Percentiles rank a stretch among this genome's conserved stretches.
These are phyloP conservation scores for Drosophila sordidula DNA, from an alignment of 2,888 invertebrate genomes.

Conservation along the genomic window DNA sequence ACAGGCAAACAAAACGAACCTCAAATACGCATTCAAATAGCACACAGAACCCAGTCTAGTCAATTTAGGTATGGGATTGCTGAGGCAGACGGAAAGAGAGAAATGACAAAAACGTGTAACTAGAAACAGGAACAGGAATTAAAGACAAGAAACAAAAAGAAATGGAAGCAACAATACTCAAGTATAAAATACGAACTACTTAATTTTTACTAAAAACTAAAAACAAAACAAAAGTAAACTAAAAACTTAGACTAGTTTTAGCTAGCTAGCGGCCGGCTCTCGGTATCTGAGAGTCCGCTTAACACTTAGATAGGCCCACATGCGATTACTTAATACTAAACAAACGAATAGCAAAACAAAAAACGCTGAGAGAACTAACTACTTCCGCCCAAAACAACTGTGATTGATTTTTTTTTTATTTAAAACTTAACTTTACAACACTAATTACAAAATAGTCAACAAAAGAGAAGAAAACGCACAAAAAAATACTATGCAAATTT, in stretches of 20 bases:
- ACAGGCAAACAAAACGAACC: conserved; percentile 52
- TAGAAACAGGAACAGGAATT: conserved; percentile 33
- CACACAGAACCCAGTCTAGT: conserved; percentile 81
- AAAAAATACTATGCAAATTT: conserved; percentile 76
- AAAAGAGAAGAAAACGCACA: conserved; percentile 45
- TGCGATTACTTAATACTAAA: conserved; percentile 55
- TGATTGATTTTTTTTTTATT: conserved; percentile 81
- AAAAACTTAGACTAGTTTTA: conserved; percentile 44
- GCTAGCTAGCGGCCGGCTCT: conserved; percentile 43
- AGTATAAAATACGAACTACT: conserved; percentile 83
- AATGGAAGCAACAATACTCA: conserved; percentile 82
- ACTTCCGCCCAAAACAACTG: conserved; percentile 84
- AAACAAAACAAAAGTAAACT: conserved; percentile 10
- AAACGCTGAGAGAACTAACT: conserved; percentile 62
- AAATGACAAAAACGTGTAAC: conserved; percentile 38
- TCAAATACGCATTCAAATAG: conserved; percentile 63
- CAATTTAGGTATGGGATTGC: conserved; percentile 79
- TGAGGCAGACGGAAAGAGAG: conserved; percentile 31
- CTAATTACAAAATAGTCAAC: conserved; percentile 60
- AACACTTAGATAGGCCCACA: conserved; percentile 52
- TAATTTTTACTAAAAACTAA: conserved; percentile 54
- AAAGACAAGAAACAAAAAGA: conserved; percentile 30
- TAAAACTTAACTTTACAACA: conserved; percentile 56
- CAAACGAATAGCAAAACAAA: conserved; percentile 14
- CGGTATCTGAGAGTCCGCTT: conserved; percentile 54